Base-by-base conservation (phyloP, 1,140 invertebrate species). In the Pachyrhynchus sulphureomaculatus region DNA sequence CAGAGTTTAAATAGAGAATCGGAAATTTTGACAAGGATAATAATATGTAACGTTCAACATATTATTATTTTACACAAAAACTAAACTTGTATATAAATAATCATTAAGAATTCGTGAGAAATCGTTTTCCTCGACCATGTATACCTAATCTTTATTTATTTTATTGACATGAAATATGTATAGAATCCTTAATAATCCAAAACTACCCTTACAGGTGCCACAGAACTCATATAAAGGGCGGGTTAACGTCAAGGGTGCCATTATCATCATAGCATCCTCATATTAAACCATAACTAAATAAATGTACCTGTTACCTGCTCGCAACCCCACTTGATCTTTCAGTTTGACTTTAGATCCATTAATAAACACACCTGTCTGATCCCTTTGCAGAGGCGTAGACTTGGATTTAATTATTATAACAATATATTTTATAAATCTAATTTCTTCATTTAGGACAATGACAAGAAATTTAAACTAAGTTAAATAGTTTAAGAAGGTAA, bases 241-340 rank as follows among this genome's bases (percentile, higher is more conserved):
- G 23, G 17, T 23, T 9, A 6, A 13, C 18, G 20, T 34, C 33
- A 18, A 51, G 20, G 45, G 45, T 37, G 33, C 32, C 12, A 36
- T 51, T 51, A 49, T 49, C 29, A 13, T 18, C n/a, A 21, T 13
- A 18, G 10, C 41, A 15, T 33, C 48, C 48, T 51, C n/a, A 51
- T 36, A 51, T 48, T 13, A 51, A 51, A 51, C 48, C 24, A 21
- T 36, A 18, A 51, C 48, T 36, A 36, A 51, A 51, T 51, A 51
- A 51, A 51, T 18, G 20, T 36, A 51, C 48, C 48, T 51, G 48
- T 51, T 51, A 51, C 48, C 48, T 51, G 48, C 48, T 12, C 18
- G 48, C 33, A 51, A 51, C 48, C 48, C 48, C 48, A 51, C 48
- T 51, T 51, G 32, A 36, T 34, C 48, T n/a, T 33, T 36, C 33